Conservation (phyloP, 2,888 invertebrate genomes). For the Tyria jacobaeae region DNA sequence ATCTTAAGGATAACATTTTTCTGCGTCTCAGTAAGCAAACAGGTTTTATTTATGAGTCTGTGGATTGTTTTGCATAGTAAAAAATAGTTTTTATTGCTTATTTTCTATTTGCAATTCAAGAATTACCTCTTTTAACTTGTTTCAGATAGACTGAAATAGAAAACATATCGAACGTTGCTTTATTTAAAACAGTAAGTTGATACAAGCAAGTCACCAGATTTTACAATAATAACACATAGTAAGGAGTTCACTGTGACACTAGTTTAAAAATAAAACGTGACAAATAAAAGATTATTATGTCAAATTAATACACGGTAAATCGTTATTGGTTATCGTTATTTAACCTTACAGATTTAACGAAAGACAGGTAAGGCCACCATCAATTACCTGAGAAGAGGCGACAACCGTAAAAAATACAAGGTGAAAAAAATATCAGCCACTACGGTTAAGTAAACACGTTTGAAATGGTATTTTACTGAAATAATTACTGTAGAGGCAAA, state of each 20-base stretch:
- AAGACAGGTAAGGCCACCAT: conserved; percentile 56
- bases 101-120: too few relatives aligned
- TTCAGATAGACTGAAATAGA: too few relatives aligned
- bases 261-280: background rate
- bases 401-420: conserved; percentile 57
- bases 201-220: too few relatives aligned
- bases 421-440: conserved; percentile 24
- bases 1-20: too few relatives aligned
- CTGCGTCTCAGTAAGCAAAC: too few relatives aligned
- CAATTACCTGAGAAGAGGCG: conserved; percentile 49
- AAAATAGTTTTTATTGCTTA: too few relatives aligned
- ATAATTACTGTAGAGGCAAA: background rate
- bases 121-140: too few relatives aligned
- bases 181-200: too few relatives aligned
- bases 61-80: too few relatives aligned
- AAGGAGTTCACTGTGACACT: background rate
- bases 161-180: too few relatives aligned
- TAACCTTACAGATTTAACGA: conserved; percentile 28
- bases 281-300: background rate
- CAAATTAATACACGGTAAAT: background rate
- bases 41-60: too few relatives aligned
- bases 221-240: too few relatives aligned
- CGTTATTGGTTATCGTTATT: background rate
- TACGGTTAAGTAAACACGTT: background rate
- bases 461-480: conserved; percentile 1